Evolutionary conservation across 2,113 vertebrate genomes (phyloP), one percentile per base, ranked within the genome.

Genomic region (Anolis carolinensis): DNA sequence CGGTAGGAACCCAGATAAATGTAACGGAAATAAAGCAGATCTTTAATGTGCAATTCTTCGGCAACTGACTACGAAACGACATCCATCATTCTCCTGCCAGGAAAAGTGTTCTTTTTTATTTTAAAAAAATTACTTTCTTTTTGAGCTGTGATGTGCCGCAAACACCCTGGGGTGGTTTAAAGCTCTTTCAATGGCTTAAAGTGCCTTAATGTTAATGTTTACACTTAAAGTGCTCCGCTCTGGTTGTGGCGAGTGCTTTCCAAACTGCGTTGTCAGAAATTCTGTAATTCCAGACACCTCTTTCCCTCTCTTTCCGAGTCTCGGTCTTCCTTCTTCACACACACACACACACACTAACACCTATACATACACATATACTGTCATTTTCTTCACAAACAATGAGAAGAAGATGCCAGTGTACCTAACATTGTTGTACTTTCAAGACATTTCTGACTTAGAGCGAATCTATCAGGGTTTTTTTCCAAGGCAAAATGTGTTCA

Each of bases 1-100:
- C 11, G 0, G 16, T 76, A 68, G 91, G 88, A 86, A 88, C 83
- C 50, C 83, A 89, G 77, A 50, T 32, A 79, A 71, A 32, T 83
- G 39, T 73, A 89, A 80, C 48, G 52, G 74, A 88, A 68, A 1
- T 13, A 90, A 72, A 84, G 83, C 89, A 77, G 83, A 88, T 74
- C 23, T 85, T 81, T 82, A 75, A 82, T 84, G 36, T 0, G 16
- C n/a, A 14, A 48, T 52, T 78, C 52, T 48, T 78, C 36, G 68
- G 73, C 65, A 76, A 74, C 79, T 44, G 87, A 83, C 76, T 85
- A n/a, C 81, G 59, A 71, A 86, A 77, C 83, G 63, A 71, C 36
- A 50, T 7, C 13, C 27, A 44, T 34, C 85, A 59, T 36, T 85
- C 85, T 73, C 78, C 78, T 55, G 21, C 86, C 10, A 59, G 75